Base-by-base conservation (phyloP, 2,113 vertebrate species). In the Saccopteryx bilineata region DNA sequence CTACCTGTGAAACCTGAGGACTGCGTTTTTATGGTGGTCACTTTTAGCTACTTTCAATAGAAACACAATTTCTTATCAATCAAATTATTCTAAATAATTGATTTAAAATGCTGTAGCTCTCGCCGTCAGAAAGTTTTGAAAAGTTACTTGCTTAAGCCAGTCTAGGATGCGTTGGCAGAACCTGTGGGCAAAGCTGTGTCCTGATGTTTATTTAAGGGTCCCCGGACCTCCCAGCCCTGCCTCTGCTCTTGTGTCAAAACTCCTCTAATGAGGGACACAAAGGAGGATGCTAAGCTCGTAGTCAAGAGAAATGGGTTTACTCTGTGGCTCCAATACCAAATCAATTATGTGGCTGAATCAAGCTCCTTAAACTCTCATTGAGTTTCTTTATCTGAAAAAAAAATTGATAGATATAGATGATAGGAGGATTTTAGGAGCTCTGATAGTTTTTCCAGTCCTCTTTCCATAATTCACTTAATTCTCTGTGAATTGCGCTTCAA, bases 11-110 rank as follows among this genome's bases (percentile, higher is more conserved):
- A 74, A 63, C 23, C 80, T 50, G 8, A 90, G 0, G 11, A 50
- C n/a, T 60, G 90, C 72, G 13, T 33, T 95, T 88, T 87, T 79
- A 89, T 61, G 60, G 82, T 84, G 65, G 52, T 72, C 93, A 65
- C 39, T 90, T 87, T 84, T 21, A 93, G 48, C 26, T 58, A 21
- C 48, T 92, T 90, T 68, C 76, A 71, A 61, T 54, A 17, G 54
- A 83, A 94, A 95, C 50, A 9, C 3, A 75, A 63, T 66, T 78
- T 95, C 33, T 91, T 90, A 58, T 19, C 39, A 83, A 76, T 61
- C 86, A 68, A 78, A 14, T 68, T 74, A 63, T 48, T 65, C 26
- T 91, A 93, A 94, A 75, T 54, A 50, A 79, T 65, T 63, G 61
- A 75, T 58, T 89, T 56, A 71, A 68, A 75, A 46, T n/a, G 26